Conservation (phyloP, 2,888 invertebrate genomes). For the Eristalis pertinax region DNA sequence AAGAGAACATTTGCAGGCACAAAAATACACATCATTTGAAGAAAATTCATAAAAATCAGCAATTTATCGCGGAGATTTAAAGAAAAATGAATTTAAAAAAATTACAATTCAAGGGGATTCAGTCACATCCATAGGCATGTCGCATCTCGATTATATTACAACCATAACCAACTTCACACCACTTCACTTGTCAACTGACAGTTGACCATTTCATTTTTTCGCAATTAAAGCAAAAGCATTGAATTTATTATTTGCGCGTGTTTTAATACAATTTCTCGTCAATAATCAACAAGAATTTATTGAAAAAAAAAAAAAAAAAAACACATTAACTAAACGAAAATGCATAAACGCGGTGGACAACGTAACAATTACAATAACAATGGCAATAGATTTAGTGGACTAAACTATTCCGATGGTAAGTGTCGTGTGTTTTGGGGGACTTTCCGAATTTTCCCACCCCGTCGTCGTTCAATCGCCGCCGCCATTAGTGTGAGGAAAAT, state of each 20-base stretch:
- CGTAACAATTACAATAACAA: constrained; percentile 74
- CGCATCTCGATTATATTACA: neutral
- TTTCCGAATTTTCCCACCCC: neutral
- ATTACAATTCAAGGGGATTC: no score
- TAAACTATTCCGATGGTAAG: constrained; percentile 77
- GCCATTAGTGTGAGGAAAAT: constrained; percentile 38
- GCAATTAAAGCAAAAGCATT: neutral
- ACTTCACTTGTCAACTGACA: constrained; percentile 14
- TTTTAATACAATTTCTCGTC: neutral
- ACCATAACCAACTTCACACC: constrained; percentile 24
- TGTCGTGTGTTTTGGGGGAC: neutral
- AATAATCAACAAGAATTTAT: neutral
- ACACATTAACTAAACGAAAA: constrained; percentile 44
- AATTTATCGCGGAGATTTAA: no score
- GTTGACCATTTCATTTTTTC: constrained; percentile 21
- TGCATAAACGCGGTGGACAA: constrained; percentile 75
- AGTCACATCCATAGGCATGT: neutral
- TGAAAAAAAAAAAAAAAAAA: constrained; percentile 13
- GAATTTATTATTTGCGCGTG: constrained; percentile 26
- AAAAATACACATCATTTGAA: no score
- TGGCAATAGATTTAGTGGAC: constrained; percentile 76
- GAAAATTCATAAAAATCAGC: no score
- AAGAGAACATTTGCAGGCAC: no score
- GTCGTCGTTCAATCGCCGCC: neutral
- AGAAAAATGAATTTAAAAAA: no score